Evolutionary conservation across 2,797 vertebrate genomes (phyloP).

Genomic region (Sebastes dallii): DNA sequence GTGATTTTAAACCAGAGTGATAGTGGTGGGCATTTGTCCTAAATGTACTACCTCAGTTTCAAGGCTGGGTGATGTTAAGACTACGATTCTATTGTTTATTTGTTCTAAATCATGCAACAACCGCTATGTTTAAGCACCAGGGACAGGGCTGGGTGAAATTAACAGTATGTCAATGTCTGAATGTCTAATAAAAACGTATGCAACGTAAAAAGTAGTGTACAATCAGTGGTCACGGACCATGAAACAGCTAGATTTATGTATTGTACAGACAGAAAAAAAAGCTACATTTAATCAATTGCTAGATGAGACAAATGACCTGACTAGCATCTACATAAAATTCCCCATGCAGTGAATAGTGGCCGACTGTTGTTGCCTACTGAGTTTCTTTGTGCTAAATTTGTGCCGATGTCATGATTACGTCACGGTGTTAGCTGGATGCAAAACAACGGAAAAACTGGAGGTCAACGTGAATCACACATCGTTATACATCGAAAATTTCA

Average conservation of each 20-base stretch:
- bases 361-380: not conserved
- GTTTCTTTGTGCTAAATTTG: not conserved
- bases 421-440: no score
- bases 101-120: not conserved
- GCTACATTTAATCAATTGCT: not conserved
- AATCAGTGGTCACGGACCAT: no score
- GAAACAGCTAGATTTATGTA: not conserved
- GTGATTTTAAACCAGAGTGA: not conserved
- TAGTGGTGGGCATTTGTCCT: not conserved
- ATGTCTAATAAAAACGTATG: not conserved
- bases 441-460: rapidly evolving
- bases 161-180: not conserved
- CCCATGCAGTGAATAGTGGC: not conserved
- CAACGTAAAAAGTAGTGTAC: not conserved
- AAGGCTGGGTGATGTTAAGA: not conserved
- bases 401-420: rapidly evolving
- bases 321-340: not conserved
- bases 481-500: no score
- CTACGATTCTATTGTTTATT: not conserved
- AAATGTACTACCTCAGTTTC: not conserved
- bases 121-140: not conserved
- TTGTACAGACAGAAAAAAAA: not conserved
- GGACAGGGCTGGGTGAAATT: not conserved
- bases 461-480: no score
- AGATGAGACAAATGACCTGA: not conserved